phyloP scores from a whole-genome alignment of 2,797 vertebrate genomes.

The Gymnopithys bicolor region DNA sequence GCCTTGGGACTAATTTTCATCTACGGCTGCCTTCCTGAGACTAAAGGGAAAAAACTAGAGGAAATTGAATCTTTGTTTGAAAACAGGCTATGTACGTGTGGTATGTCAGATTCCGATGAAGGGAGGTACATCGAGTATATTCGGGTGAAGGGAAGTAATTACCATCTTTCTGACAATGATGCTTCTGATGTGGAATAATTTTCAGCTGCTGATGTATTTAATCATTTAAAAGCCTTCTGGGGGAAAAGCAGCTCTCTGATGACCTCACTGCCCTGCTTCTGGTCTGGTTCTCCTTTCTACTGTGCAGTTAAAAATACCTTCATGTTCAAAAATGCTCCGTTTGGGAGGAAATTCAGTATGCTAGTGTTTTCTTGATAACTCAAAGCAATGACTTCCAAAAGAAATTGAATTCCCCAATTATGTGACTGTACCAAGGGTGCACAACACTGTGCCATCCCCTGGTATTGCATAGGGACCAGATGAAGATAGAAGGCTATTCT shows the following conservation, averaged over 20 bases:
- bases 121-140: slow-evolving; percentile 98
- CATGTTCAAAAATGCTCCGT: slow-evolving; percentile 62
- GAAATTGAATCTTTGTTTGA: slow-evolving; percentile 97
- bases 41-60: slow-evolving; percentile 93
- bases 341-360: slow-evolving; percentile 52
- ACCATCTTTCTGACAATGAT: slow-evolving; percentile 98
- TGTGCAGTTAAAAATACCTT: slow-evolving; percentile 71
- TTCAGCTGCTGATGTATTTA: slow-evolving; percentile 73
- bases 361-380: slow-evolving; percentile 59
- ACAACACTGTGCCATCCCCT: background rate
- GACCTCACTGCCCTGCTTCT: slow-evolving; percentile 82
- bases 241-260: slow-evolving; percentile 73
- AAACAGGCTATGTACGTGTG: slow-evolving; percentile 92
- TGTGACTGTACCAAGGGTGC: slow-evolving; percentile 5
- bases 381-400: slow-evolving; percentile 57
- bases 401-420: background rate
- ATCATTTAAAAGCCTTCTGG: slow-evolving; percentile 74
- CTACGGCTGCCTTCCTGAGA: slow-evolving; percentile 97
- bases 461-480: slow-evolving; percentile 15
- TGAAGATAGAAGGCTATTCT: slow-evolving; percentile 22
- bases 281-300: slow-evolving; percentile 76
- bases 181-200: slow-evolving; percentile 95
- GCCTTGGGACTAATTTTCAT: slow-evolving; percentile 89
- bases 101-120: slow-evolving; percentile 91
- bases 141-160: slow-evolving; percentile 98